phyloP scores from a whole-genome alignment of 1,140 invertebrate species.

The Zaprionus kolodkinae region DNA sequence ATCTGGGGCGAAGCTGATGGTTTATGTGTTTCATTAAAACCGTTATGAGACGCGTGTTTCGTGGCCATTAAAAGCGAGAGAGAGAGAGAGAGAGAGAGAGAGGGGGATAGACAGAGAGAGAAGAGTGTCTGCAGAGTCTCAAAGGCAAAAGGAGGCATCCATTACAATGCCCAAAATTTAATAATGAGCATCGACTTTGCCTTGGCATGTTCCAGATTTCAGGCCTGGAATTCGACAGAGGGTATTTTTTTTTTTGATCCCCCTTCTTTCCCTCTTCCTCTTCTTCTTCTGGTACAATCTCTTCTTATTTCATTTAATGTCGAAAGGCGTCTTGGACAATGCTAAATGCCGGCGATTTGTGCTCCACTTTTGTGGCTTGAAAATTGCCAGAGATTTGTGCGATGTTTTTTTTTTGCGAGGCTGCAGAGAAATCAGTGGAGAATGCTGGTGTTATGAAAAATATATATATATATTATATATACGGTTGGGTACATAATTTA shows the following conservation, averaged over 20 bases:
- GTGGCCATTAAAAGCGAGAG: conserved; percentile 58
- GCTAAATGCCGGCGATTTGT: conserved; percentile 51
- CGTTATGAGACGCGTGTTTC: conserved; percentile 75
- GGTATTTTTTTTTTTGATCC: not conserved
- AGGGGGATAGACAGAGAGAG: conserved; percentile 3
- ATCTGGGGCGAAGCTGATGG: conserved; percentile 44
- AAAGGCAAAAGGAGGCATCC: conserved; percentile 14
- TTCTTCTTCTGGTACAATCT: not conserved
- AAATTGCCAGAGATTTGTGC: conserved; percentile 43
- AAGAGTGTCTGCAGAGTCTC: not conserved
- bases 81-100: conserved; percentile 5
- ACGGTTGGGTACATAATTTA: not conserved
- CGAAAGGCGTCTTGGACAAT: conserved; percentile 48
- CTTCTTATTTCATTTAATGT: conserved; percentile 16
- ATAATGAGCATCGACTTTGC: conserved; percentile 55
- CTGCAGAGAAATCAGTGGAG: conserved; percentile 36
- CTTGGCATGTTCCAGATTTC: conserved; percentile 37
- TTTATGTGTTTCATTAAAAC: conserved; percentile 80
- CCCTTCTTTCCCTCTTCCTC: not conserved
- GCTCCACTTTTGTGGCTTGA: conserved; percentile 42
- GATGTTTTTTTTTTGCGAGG: conserved; percentile 10
- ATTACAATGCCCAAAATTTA: conserved; percentile 64
- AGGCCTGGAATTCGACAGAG: conserved; percentile 23
- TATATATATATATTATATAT: not conserved
- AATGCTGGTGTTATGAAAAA: not conserved